Conservation (phyloP, 2,888 invertebrate species). For the Marasmarcha lunaedactyla region DNA sequence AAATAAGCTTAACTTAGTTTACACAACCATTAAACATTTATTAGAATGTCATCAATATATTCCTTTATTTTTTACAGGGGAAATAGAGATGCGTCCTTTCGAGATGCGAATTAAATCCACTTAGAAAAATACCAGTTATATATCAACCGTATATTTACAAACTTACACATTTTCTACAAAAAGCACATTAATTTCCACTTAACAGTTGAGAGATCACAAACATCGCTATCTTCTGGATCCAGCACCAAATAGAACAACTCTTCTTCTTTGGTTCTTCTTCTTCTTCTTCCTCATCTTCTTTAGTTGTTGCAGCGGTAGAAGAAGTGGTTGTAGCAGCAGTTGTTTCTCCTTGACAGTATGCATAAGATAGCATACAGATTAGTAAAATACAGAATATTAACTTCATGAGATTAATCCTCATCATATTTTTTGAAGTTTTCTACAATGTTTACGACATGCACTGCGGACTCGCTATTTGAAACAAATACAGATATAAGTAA, state of each 20-base stretch:
- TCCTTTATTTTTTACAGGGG: too few relatives aligned
- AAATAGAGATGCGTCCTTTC: too few relatives aligned
- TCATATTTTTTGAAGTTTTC: neutral
- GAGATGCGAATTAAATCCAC: too few relatives aligned
- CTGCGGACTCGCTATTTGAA: too few relatives aligned
- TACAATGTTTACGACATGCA: too few relatives aligned
- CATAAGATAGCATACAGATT: slow-evolving; percentile 23
- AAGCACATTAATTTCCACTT: slow-evolving; percentile 29
- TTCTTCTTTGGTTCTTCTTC: slow-evolving; percentile 46
- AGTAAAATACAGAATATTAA: neutral
- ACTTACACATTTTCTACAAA: too few relatives aligned
- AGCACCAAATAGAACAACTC: slow-evolving; percentile 62
- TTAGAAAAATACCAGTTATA: too few relatives aligned
- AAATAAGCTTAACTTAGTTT: too few relatives aligned
- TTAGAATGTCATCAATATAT: too few relatives aligned
- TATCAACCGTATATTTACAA: too few relatives aligned
- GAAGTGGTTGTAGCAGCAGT: slow-evolving; percentile 21
- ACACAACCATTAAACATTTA: too few relatives aligned
- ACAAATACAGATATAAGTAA: too few relatives aligned
- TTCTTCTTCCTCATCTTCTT: slow-evolving; percentile 39
- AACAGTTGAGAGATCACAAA: slow-evolving; percentile 59
- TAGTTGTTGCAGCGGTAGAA: slow-evolving; percentile 26
- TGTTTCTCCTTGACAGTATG: slow-evolving; percentile 38
- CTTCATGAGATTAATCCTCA: neutral
- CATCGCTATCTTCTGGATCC: slow-evolving; percentile 65